Conservation (phyloP, 1,140 invertebrate genomes). For the Pogonomyrmex californicus region DNA sequence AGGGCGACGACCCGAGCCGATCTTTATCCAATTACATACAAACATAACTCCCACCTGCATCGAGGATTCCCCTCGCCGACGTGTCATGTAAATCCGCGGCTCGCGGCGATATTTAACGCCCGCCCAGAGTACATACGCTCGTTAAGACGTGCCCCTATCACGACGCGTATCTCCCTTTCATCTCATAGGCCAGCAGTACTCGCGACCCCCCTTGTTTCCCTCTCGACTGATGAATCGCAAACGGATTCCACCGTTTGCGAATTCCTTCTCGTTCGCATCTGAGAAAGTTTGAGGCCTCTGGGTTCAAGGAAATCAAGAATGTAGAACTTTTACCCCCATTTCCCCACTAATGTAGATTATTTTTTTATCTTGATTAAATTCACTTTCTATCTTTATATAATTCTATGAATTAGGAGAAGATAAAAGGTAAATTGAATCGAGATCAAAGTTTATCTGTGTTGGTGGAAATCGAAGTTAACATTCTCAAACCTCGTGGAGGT, state of each 20-base stretch:
- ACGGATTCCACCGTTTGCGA: constrained; percentile 28
- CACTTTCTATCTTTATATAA: no score
- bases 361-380: no score
- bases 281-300: constrained; percentile 34
- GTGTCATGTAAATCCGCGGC: constrained; percentile 64
- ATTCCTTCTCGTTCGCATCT: constrained; percentile 18
- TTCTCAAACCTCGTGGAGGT: constrained; percentile 6
- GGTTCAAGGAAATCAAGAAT: constrained; percentile 33
- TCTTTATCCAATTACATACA: constrained; percentile 74
- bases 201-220: constrained; percentile 10
- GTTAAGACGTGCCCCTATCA: constrained; percentile 37
- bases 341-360: no score
- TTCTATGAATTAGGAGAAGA: no score
- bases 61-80: constrained; percentile 25
- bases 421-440: no score
- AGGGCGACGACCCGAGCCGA: constrained; percentile 68
- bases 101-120: constrained; percentile 63
- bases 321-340: not conserved
- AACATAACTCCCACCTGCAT: constrained; percentile 56
- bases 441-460: no score
- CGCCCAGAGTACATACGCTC: constrained; percentile 10
- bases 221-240: constrained; percentile 29
- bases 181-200: not conserved
- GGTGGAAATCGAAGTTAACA: not conserved
- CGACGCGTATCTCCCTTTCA: constrained; percentile 11